Evolutionary conservation across 2,113 vertebrate species (phyloP), one percentile per base, ranked within the genome.

Genomic region (Ceyx melanurus): DNA sequence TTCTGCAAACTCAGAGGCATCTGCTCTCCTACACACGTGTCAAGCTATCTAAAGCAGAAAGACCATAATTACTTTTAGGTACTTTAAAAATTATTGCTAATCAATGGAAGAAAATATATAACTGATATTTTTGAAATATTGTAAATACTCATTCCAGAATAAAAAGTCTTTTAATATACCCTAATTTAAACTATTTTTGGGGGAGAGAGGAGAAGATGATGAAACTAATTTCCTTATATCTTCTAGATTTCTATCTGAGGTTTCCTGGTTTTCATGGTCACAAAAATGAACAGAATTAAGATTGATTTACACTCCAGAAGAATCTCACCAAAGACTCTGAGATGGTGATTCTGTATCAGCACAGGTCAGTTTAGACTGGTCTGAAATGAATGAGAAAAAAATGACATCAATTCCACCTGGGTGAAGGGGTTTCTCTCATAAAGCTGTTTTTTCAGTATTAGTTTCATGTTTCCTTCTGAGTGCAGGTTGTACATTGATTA

Each of bases 391-490:
- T 48, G 28, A 33, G 74, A 42, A 79, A 18, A 82, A 94, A 85
- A 50, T 33, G 37, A 46, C 42, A 74, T 37, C 6, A n/a, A 68
- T 92, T 95, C 45, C 71, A 76, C 43, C 43, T 82, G 67, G 33
- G 33, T 70, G 74, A 84, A 71, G 20, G 19, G 15, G 9, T 58
- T 71, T 61, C 56, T 62, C 67, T 82, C 80, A 21, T 60, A 91
- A 92, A 91, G 73, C 42, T 84, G 9, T 3, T 88, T 84, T 74
- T 76, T 64, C 64, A 66, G 29, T 56, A 82, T 71, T 87, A 85
- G 78, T 77, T 91, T 95, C 71, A 80, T 64, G 50, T 95, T 91
- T 89, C 67, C 64, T 89, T 68, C 71, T 89, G 71, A 31, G 62
- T 79, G 42, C 50, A 75, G 62, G 37, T 29, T 92, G 64, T 70